phyloP scores from a whole-genome alignment of 2,888 invertebrate species.

The Lasioglossum vierecki region DNA sequence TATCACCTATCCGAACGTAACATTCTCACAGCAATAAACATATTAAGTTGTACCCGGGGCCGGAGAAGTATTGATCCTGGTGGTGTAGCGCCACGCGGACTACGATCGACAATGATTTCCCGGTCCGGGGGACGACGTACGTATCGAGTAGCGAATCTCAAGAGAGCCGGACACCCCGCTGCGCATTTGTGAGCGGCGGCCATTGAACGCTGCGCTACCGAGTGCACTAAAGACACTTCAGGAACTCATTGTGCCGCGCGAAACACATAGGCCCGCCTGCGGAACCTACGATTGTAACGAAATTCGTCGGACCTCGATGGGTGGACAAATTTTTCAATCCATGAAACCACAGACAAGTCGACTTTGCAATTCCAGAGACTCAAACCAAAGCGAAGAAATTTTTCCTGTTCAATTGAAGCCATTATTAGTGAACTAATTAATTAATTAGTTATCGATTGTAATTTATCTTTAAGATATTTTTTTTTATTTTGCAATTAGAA shows the following conservation, averaged over 20 bases:
- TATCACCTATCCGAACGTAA: conserved; percentile 72
- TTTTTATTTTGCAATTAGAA: too few species aligned
- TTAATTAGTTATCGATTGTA: too few species aligned
- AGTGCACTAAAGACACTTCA: conserved; percentile 80
- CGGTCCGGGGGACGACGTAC: conserved; percentile 70
- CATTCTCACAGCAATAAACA: conserved; percentile 83
- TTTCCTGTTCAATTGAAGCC: not conserved
- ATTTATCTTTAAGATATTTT: too few species aligned
- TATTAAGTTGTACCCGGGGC: conserved; percentile 72
- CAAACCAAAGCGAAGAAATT: too few species aligned
- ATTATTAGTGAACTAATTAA: not conserved
- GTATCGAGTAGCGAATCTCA: conserved; percentile 82
- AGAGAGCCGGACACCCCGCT: conserved; percentile 80
- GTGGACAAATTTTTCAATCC: not conserved
- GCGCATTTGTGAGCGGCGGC: conserved; percentile 81
- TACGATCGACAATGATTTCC: conserved; percentile 72
- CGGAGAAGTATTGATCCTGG: conserved; percentile 71
- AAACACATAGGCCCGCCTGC: conserved; percentile 59
- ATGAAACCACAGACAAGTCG: not conserved
- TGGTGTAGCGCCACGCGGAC: not conserved
- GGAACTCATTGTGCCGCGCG: conserved; percentile 73
- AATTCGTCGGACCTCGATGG: conserved; percentile 54
- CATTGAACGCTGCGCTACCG: conserved; percentile 77
- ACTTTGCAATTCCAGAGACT: not conserved
- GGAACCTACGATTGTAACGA: conserved; percentile 74